Evolutionary conservation across 2,797 vertebrate species (phyloP), one percentile per base, ranked within the genome.

Genomic region (Danio jaintianensis): DNA sequence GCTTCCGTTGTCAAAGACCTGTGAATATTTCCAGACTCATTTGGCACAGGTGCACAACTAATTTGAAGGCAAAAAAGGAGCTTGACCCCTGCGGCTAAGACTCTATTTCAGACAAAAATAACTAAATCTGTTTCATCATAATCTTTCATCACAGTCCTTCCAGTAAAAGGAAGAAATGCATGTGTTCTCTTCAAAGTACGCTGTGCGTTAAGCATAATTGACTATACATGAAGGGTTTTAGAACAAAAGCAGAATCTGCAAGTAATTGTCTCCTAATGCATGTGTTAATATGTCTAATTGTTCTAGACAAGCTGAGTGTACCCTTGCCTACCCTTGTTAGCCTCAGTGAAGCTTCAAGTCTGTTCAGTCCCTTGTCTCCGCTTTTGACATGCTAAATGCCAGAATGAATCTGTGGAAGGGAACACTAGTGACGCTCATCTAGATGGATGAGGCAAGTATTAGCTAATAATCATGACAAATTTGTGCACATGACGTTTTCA

Each of bases 41-140:
- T n/a, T 3, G 6, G 53, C 6, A 47, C 42, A 78, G 75, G 16
- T 58, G 43, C 15, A 59, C 20, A 40, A 58, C 40, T 58, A 78
- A 78, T 78, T 50, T 50, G 18, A 50, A 58, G 55, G 64, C 48
- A 75, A 78, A 64, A 69, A 52, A 78, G 42, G 22, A 38, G 5
- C 15, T 55, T 59, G 53, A 59, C 63, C 64, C 53, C 64, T 59
- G 63, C 10, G 53, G 64, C 55, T 40, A 48, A 59, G 29, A 53
- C 42, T 56, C 7, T 40, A 22, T n/a, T 38, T 59, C 29, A 47
- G 43, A 69, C 1, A 53, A 40, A 56, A 64, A 42, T n/a, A 45
- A 16, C 64, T 58, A 58, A 16, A 29, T 55, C 11, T 1, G 69
- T 48, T 69, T 69, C 53, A 58, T 45, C 8, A 10, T 7, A 59